Conservation (phyloP, 2,888 invertebrate species). For the Strigamia crassipes region DNA sequence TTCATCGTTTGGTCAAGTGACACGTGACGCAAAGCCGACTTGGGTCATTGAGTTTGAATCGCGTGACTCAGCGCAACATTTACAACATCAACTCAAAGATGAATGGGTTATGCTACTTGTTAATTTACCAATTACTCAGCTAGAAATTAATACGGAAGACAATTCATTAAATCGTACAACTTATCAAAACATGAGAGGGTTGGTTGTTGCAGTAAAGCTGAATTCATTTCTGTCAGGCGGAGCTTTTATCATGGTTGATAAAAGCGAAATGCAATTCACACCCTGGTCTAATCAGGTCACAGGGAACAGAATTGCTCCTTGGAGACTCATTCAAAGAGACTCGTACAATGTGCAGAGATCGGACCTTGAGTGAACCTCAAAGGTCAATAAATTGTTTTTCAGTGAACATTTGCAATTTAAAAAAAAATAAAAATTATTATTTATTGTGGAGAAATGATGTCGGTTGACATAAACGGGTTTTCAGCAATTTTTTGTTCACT, state of each 20-base stretch:
- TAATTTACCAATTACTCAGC: not conserved
- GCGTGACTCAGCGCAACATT: not conserved
- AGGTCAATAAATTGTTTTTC: not conserved
- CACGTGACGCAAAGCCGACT: not conserved
- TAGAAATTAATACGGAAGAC: not conserved
- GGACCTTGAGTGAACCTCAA: not conserved
- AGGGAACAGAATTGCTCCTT: not conserved
- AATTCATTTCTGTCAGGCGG: not conserved
- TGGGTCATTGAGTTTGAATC: not conserved
- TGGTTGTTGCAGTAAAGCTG: not conserved
- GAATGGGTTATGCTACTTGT: not conserved
- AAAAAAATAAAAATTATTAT: too few species aligned
- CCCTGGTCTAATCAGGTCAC: not conserved
- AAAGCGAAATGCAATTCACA: not conserved
- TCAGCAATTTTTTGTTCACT: too few species aligned
- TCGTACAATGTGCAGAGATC: not conserved
- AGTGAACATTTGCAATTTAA: too few species aligned
- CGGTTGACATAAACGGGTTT: too few species aligned
- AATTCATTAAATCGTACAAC: not conserved
- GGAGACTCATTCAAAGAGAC: not conserved
- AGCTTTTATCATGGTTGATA: not conserved
- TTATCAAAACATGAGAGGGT: not conserved
- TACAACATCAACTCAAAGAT: not conserved
- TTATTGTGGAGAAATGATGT: too few species aligned
- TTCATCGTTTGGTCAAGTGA: not conserved